Percentiles rank a stretch among this genome's conserved stretches.
phyloP scores from a whole-genome alignment of 2,113 vertebrate species.

The Barbus barbus region DNA sequence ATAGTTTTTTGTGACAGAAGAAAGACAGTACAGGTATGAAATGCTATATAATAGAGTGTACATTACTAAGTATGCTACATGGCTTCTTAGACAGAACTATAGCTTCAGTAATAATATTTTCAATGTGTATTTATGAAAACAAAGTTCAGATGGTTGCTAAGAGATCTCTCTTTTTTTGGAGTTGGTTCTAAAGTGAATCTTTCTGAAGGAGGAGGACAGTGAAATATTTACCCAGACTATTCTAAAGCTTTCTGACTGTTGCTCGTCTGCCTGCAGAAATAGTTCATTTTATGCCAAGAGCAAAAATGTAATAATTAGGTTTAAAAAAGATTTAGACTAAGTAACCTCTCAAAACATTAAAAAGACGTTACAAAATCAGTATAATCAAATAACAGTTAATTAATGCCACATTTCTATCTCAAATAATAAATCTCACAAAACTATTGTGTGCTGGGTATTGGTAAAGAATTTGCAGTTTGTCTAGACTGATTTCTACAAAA shows the following conservation, averaged over 20 bases:
- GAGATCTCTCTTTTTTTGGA: slow-evolving; percentile 8
- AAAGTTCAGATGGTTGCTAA: slow-evolving; percentile 15
- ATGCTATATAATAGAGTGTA: background rate
- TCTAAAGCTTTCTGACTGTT: slow-evolving; percentile 3
- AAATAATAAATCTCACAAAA: background rate
- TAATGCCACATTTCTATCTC: background rate
- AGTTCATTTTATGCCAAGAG: slow-evolving; percentile 17
- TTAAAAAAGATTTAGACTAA: background rate
- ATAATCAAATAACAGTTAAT: background rate
- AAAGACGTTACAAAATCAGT: background rate
- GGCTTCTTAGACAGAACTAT: background rate
- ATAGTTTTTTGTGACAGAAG: background rate
- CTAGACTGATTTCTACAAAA: background rate
- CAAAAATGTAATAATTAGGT: background rate
- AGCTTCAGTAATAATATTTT: background rate
- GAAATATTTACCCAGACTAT: slow-evolving; percentile 27
- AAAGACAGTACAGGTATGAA: background rate
- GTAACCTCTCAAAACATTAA: background rate
- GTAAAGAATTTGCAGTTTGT: background rate
- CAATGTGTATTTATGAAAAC: background rate
- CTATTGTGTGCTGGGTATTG: background rate
- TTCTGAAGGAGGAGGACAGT: slow-evolving; percentile 17
- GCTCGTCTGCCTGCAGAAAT: slow-evolving; percentile 11
- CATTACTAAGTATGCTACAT: background rate
- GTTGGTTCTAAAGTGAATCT: slow-evolving; percentile 24